phyloP scores from a whole-genome alignment of 2,888 invertebrate genomes.

The Tanytarsus gracilentus region DNA sequence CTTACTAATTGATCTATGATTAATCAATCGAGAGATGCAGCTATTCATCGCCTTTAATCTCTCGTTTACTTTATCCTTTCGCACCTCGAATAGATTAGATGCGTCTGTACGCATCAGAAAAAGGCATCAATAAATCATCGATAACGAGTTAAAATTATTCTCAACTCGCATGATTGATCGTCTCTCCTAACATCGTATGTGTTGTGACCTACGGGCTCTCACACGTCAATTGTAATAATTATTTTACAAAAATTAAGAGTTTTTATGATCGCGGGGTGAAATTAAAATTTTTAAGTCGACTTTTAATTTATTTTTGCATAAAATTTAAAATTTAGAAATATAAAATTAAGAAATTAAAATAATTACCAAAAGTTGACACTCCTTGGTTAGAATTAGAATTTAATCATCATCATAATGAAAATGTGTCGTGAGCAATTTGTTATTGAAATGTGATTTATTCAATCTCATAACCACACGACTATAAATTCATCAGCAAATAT shows the following conservation, averaged over 20 bases:
- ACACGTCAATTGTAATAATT: slow-evolving; percentile 10
- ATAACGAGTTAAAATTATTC: too few relatives aligned
- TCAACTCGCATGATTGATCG: slow-evolving; percentile 22
- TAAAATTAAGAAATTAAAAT: background rate
- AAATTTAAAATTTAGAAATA: too few relatives aligned
- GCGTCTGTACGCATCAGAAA: background rate
- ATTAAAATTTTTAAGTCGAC: too few relatives aligned
- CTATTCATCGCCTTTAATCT: background rate
- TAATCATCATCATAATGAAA: too few relatives aligned
- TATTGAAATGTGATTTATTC: background rate
- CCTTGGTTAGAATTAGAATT: too few relatives aligned
- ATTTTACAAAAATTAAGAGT: too few relatives aligned
- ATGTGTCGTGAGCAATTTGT: background rate
- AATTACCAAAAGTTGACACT: too few relatives aligned
- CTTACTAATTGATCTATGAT: slow-evolving; percentile 25
- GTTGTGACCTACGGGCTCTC: slow-evolving; percentile 1
- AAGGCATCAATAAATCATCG: slow-evolving; percentile 21
- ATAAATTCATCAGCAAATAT: too few relatives aligned
- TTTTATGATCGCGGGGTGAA: too few relatives aligned
- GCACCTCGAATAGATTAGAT: background rate
- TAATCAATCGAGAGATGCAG: slow-evolving; percentile 20
- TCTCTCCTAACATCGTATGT: slow-evolving; percentile 14
- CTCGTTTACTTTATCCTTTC: background rate
- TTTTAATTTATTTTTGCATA: too few relatives aligned
- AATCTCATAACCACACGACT: too few relatives aligned